Evolutionary conservation across 2,888 invertebrate genomes (phyloP), one percentile per base, ranked within the genome.

Genomic region (Agrochola macilenta): DNA sequence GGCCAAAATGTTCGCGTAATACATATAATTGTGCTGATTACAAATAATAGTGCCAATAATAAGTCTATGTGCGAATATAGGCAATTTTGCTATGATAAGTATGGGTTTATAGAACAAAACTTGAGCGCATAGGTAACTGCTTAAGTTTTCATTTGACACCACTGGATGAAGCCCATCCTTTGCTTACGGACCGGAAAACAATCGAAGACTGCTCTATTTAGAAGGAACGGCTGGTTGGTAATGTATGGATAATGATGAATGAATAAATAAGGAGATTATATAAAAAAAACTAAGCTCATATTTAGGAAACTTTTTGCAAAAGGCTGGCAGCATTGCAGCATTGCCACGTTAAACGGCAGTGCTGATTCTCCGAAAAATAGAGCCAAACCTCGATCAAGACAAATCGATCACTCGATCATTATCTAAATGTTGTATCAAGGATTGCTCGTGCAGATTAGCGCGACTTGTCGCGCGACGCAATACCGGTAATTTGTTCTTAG

Each of bases 11-110:
- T 54, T n/a, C 20, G 17, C 35, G n/a, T 60, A 30, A 7, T n/a
- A 65, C 57, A 54, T n/a, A n/a, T n/a, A n/a, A n/a, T 9, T 60
- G 63, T 23, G 12, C 39, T 75, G 26, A 76, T 76, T 65, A 49
- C 3, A 57, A 26, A 35, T 30, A 39, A 75, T 49, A 43, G 11
- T n/a, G n/a, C 43, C 11, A 43, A 43, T 43, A 43, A 43, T 17
- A 57, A 5, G 46, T 46, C 23, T 17, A 39, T 35, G 8, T 46
- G 30, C 9, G 20, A 64, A 74, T 49, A 12, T 65, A 52, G 4
- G 17, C 43, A 54, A 57, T 49, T 35, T 11, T 52, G 39, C 35
- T 54, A 14, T 5, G 5, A 11, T 20, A 23, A 12, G 3, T n/a
- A 60, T 14, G 20, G 8, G 5, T 3, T 43, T 23, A 1, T 17